Evolutionary conservation across 2,888 invertebrate species (phyloP).

Genomic region (Oxycera nigricornis): DNA sequence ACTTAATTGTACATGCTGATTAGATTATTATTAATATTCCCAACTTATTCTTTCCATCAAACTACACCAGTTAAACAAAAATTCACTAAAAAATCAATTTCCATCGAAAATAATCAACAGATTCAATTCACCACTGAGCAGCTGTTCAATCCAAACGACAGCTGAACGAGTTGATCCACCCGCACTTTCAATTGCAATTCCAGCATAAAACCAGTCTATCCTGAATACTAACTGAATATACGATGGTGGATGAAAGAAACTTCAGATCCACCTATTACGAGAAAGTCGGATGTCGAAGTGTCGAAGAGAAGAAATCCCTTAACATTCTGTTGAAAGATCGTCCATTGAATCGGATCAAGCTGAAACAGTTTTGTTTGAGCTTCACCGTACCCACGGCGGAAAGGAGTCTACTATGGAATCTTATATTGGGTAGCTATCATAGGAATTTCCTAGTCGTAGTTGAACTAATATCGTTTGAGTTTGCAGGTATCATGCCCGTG

Average conservation of each 20-base stretch:
- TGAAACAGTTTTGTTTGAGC: constrained; percentile 84
- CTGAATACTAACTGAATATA: too few relatives aligned
- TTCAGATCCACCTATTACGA: constrained; percentile 84
- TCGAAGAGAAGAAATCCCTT: constrained; percentile 88
- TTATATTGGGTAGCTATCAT: constrained; percentile 81
- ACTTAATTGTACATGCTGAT: too few relatives aligned
- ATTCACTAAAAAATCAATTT: too few relatives aligned
- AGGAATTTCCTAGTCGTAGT: constrained; percentile 44
- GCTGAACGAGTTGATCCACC: background rate
- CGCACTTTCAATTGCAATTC: too few relatives aligned
- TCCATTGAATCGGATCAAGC: constrained; percentile 77
- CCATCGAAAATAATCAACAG: background rate
- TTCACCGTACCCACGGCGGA: constrained; percentile 85
- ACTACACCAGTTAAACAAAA: too few relatives aligned
- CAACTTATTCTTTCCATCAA: too few relatives aligned
- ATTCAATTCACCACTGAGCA: constrained; percentile 6
- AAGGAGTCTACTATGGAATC: constrained; percentile 81
- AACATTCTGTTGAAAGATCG: constrained; percentile 89
- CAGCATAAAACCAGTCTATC: too few relatives aligned
- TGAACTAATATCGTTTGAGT: background rate
- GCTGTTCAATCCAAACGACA: constrained; percentile 1
- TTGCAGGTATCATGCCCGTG: constrained; percentile 76
- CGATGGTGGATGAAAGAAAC: constrained; percentile 75
- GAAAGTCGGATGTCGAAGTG: constrained; percentile 87
- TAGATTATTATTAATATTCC: too few relatives aligned